Base-by-base conservation (phyloP, 2,113 vertebrate genomes). In the Myxocyprinus asiaticus region DNA sequence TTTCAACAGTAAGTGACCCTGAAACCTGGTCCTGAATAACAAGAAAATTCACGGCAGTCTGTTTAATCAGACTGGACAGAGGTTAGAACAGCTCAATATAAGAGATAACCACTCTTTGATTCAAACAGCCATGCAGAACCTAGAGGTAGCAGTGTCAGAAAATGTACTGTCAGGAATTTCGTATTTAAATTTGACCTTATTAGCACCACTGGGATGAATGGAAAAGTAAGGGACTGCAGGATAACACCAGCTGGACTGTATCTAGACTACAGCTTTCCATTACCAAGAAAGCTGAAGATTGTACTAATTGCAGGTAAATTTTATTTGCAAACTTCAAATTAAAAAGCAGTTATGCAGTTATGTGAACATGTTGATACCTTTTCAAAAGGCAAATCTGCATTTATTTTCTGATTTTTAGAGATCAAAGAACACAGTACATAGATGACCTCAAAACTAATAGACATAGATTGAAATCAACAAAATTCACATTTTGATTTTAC, bases 51-150 rank as follows among this genome's bases (percentile, higher is more conserved):
- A 92, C 89, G 88, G 94, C 91, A 92, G 92, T 91, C 45, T 87
- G 86, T 92, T 94, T 96, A 97, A 97, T 96, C 93, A 95, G 93
- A 96, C 93, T 90, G 94, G 95, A 96, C 96, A 97, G 95, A 94
- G 95, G 95, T 96, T 95, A 96, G 93, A 94, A 95, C 94, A 95
- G 94, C 95, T 97, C 96, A 95, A 97, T 97, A 95, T 91, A 89
- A 91, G 92, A 86, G 95, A 96, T 96, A 96, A 96, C 94, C 94
- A 94, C 92, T 93, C 93, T 95, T 95, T 95, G 94, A 96, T 95
- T 93, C 94, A 93, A 93, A 93, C 92, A 90, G 90, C 91, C 92
- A 94, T 93, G 94, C 93, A 95, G 93, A 94, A 94, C 92, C 90
- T 90, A 63, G 88, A 81, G 70, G 86, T 91, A 91, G 90, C 86